These are phyloP conservation scores for Artibeus jamaicensis DNA, from an alignment of 2,797 vertebrate species.

Conservation along the genomic window DNA sequence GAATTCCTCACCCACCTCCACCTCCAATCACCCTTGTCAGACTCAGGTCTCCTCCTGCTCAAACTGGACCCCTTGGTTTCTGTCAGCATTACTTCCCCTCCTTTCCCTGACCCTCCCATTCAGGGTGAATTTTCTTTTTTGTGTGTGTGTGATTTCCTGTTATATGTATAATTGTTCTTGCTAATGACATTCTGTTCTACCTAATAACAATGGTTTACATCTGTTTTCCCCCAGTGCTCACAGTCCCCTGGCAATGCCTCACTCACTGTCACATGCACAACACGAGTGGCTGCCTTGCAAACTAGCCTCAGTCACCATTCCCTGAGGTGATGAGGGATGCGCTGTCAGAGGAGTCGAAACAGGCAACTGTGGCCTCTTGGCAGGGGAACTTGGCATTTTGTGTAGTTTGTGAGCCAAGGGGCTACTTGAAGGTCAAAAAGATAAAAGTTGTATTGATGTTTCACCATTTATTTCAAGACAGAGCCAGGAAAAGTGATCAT, in stretches of 20 bases:
- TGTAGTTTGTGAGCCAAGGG: background rate
- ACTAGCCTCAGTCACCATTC: background rate
- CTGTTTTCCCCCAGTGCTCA: background rate
- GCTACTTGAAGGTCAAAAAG: background rate
- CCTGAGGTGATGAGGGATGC: background rate
- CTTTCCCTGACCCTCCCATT: background rate
- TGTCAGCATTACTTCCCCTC: background rate
- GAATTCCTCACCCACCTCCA: background rate
- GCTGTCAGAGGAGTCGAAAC: background rate
- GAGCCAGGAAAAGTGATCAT: slow-evolving; percentile 2
- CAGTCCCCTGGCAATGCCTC: background rate
- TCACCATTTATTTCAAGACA: slow-evolving; percentile 9
- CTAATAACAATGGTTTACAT: background rate
- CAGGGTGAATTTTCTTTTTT: background rate
- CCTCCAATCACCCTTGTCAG: background rate
- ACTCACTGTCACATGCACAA: background rate
- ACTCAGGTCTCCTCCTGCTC: background rate
- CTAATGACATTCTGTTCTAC: background rate
- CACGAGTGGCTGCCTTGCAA: background rate
- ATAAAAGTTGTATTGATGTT: background rate
- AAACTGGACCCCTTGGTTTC: background rate
- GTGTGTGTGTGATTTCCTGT: background rate
- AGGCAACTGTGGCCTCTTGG: background rate
- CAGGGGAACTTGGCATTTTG: background rate
- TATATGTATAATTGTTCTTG: background rate